Conservation (phyloP, 2,797 vertebrate species). For the Rousettus madagascariensis region DNA sequence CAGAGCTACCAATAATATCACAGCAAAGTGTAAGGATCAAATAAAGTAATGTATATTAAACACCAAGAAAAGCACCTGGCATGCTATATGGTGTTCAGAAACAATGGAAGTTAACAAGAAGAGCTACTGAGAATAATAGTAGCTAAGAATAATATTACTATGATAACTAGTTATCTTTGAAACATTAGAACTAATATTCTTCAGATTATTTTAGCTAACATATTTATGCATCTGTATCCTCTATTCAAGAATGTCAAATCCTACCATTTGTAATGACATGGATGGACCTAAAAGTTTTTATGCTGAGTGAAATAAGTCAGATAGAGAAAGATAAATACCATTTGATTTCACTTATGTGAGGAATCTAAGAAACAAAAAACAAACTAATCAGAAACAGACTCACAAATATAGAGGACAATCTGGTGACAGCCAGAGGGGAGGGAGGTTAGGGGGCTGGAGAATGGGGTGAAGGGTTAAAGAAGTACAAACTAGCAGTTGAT, state of each 20-base stretch:
- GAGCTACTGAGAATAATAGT: background rate
- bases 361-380: too few species aligned
- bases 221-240: background rate
- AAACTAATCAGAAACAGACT: too few species aligned
- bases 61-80: background rate
- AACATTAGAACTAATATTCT: background rate
- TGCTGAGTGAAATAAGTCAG: too few species aligned
- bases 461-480: too few species aligned
- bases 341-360: too few species aligned
- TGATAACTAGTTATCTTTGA: background rate
- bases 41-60: background rate
- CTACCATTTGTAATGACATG: too few species aligned
- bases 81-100: background rate
- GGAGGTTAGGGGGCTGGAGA: too few species aligned
- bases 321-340: too few species aligned
- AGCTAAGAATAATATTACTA: background rate
- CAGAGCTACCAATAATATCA: background rate
- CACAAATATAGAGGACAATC: too few species aligned
- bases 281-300: too few species aligned
- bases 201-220: background rate
- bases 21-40: background rate
- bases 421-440: too few species aligned
- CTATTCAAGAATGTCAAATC: background rate
- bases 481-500: too few species aligned
- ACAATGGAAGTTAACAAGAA: background rate